Conservation (phyloP, 2,797 vertebrate genomes). For the Acipenser oxyrinchus region DNA sequence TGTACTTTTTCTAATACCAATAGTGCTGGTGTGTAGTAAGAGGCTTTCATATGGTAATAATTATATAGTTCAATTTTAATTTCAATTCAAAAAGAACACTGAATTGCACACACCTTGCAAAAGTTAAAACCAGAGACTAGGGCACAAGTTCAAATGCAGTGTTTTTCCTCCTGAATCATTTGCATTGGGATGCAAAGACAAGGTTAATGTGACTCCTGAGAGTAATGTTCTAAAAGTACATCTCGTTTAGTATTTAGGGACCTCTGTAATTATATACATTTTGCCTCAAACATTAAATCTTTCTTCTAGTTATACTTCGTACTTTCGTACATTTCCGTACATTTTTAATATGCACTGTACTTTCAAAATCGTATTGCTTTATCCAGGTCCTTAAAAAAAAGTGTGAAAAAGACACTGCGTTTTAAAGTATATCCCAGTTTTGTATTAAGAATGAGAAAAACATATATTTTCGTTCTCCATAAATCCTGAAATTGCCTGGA, state of each 20-base stretch:
- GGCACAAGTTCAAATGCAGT: too few relatives aligned
- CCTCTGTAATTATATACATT: slow-evolving; percentile 38
- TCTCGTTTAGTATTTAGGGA: slow-evolving; percentile 46
- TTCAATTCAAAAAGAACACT: too few relatives aligned
- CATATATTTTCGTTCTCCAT: slow-evolving; percentile 79
- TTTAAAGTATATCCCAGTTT: slow-evolving; percentile 54
- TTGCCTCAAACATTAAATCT: slow-evolving; percentile 27
- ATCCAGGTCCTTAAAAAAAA: slow-evolving; percentile 26
- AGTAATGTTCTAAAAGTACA: background rate
- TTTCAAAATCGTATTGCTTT: slow-evolving; percentile 42
- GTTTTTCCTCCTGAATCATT: too few relatives aligned
- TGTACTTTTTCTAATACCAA: too few relatives aligned
- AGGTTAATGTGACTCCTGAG: background rate
- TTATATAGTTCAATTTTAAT: too few relatives aligned
- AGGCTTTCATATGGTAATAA: too few relatives aligned
- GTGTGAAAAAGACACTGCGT: slow-evolving; percentile 26
- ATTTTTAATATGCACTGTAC: slow-evolving; percentile 45
- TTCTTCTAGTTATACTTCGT: slow-evolving; percentile 36
- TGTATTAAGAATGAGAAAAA: slow-evolving; percentile 61
- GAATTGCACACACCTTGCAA: too few relatives aligned
- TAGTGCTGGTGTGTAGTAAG: too few relatives aligned
- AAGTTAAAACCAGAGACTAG: too few relatives aligned
- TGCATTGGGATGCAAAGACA: slow-evolving; percentile 17
- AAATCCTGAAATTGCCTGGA: slow-evolving; percentile 96
- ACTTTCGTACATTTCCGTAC: slow-evolving; percentile 23